Evolutionary conservation across 2,888 invertebrate genomes (phyloP), one percentile per base, ranked within the genome.

Genomic region (Nomada lathburiana): DNA sequence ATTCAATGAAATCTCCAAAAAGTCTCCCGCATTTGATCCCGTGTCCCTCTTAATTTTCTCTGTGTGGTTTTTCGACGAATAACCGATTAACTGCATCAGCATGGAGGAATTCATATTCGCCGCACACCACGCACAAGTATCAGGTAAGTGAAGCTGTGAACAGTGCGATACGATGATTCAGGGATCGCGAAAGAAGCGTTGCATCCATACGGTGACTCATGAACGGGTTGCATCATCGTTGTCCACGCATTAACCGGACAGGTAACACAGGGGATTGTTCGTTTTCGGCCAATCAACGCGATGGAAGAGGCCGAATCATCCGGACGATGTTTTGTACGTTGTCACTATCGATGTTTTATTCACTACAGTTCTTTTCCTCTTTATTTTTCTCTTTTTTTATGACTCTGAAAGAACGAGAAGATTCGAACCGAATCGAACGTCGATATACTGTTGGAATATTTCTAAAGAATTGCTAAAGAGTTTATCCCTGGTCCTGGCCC

Each of bases 81-180:
- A 89, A 91, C 80, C 76, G 75, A 90, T 89, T 91, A 92, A 92
- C 90, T 89, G 91, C 89, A 92, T 82, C 88, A 73, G 84, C 82
- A 80, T 81, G 81, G 67, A 73, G 63, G 42, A 53, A 75, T 64
- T 70, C 29, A n/a, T 53, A 7, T 20, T 68, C 52, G 23, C 36
- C 69, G 42, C 16, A 26, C 18, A 16, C 42, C 59, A 52, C n/a
- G 16, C 16, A 47, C 53, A 29, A 78, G 4, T n/a, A n/a, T 1
- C 75, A 86, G 86, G 86, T 86, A 87, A 88, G 88, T 88, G 53
- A 29, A 63, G 70, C 68, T 20, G 62, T 29, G 59, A 29, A 63
- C 62, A 47, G 50, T 76, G 63, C 64, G 57, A 63, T 36, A 9
- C 64, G 18, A 44, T 20, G 75, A 52, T 72, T 55, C 59, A 47